Percentiles rank a stretch among this genome's conserved stretches.
phyloP scores from a whole-genome alignment of 2,113 vertebrate genomes.

The Polypterus bichir region DNA sequence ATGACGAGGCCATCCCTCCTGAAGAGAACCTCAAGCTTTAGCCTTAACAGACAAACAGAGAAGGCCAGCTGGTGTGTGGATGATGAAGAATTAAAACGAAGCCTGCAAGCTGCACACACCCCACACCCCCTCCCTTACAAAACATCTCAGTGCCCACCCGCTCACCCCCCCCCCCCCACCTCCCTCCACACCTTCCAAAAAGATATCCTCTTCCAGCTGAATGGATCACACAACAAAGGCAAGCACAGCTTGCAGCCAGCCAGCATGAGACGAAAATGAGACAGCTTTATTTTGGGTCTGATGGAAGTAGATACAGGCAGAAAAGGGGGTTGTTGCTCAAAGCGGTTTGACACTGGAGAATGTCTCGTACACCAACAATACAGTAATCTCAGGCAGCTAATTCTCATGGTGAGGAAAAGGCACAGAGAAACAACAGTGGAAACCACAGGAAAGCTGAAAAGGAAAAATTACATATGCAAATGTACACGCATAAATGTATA shows the following conservation, averaged over 20 bases:
- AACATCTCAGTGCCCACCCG: conserved; percentile 36
- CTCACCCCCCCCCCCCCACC: conserved; percentile 35
- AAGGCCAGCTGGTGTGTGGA: conserved; percentile 98
- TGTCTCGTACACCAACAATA: conserved; percentile 32
- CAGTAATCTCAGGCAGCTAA: background rate
- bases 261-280: conserved; percentile 57
- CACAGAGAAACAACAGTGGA: no score
- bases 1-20: background rate
- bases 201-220: conserved; percentile 44
- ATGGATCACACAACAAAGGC: conserved; percentile 72
- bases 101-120: conserved; percentile 39
- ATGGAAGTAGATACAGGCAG: conserved; percentile 40
- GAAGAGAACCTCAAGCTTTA: conserved; percentile 5
- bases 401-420: background rate
- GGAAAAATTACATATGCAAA: no score
- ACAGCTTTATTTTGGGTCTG: conserved; percentile 69
- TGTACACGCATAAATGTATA: no score
- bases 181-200: conserved; percentile 30
- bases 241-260: conserved; percentile 71
- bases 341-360: conserved; percentile 68
- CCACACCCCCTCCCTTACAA: conserved; percentile 21
- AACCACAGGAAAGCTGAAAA: no score
- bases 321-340: conserved; percentile 45
- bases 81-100: conserved; percentile 96
- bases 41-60: conserved; percentile 52